A percentile compares a stretch with the other conserved stretches of the same genome.
Conservation (phyloP, 2,113 vertebrate genomes). For the Condylura cristata region DNA sequence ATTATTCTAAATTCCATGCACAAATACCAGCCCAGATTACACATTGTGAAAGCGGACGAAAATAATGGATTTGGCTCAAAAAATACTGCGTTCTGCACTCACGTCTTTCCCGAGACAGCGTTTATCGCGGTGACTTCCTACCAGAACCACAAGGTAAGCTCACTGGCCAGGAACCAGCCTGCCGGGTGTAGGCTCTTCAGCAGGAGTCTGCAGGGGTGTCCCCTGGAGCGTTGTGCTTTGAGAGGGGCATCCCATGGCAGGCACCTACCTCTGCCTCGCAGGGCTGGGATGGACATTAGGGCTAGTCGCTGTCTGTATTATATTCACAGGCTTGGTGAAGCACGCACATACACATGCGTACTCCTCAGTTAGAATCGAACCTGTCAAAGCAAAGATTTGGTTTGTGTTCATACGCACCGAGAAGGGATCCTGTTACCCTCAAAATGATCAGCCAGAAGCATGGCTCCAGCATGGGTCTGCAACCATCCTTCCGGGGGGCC, state of each 20-base stretch:
- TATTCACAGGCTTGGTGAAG: neutral
- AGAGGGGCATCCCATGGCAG: accelerated
- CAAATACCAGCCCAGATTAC: constrained; percentile 98
- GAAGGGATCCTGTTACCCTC: neutral
- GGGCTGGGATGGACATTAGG: neutral
- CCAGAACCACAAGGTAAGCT: constrained; percentile 97
- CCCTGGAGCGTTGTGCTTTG: accelerated
- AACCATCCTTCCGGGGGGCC: neutral
- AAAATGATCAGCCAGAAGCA: neutral
- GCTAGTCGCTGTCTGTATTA: neutral
- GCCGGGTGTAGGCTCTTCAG: neutral
- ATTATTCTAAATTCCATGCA: constrained; percentile 99
- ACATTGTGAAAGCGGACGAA: constrained; percentile 99
- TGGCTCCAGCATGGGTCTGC: neutral
- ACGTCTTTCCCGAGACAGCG: constrained; percentile 96
- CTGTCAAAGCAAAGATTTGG: neutral
- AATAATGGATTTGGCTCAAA: constrained; percentile 99
- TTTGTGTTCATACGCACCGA: neutral
- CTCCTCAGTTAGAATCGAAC: neutral
- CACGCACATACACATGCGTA: too few species aligned
- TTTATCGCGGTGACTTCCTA: constrained; percentile 99
- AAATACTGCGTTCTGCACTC: constrained; percentile 98
- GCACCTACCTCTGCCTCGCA: too few species aligned
- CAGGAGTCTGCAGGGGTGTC: neutral
- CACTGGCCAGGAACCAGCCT: accelerated